Conservation (phyloP, 2,888 invertebrate genomes). For the Sinohyriopsis cumingii region DNA sequence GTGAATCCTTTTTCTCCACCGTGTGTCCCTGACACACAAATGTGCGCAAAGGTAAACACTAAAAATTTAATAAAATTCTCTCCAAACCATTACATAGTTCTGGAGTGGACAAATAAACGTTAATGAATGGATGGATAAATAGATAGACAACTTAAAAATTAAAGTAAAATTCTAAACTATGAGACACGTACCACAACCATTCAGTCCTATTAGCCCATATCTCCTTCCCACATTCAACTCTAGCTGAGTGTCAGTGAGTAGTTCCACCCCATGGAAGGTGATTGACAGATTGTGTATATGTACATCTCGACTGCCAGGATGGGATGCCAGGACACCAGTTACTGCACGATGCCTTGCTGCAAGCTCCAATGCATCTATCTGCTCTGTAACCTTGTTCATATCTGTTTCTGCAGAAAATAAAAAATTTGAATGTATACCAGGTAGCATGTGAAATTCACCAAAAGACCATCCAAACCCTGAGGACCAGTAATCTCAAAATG, state of each 20-base stretch:
- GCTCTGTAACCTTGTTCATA: conserved; percentile 81
- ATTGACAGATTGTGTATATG: conserved; percentile 97
- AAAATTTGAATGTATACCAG: background rate
- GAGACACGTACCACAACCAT: conserved; percentile 87
- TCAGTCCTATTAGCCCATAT: conserved; percentile 97
- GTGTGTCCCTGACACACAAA: no score
- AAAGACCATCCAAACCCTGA: no score
- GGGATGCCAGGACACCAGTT: conserved; percentile 95
- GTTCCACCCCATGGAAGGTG: conserved; percentile 97
- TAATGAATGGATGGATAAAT: no score
- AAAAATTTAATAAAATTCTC: no score
- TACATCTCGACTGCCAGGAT: conserved; percentile 95
- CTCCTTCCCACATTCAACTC: conserved; percentile 97
- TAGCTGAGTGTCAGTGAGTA: conserved; percentile 94
- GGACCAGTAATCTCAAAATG: no score
- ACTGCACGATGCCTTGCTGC: conserved; percentile 82
- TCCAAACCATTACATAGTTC: no score
- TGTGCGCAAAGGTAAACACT: no score
- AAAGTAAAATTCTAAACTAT: background rate
- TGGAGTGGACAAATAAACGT: no score
- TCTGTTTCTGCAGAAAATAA: conserved; percentile 4
- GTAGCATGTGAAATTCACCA: no score
- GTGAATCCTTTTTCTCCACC: no score
- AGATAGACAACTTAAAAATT: background rate
- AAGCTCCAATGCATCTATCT: conserved; percentile 86